A percentile compares a stretch with the other conserved stretches of the same genome.
These are phyloP conservation scores for Tychaedon coryphoeus DNA, from an alignment of 2,113 vertebrate species.

Conservation along the genomic window DNA sequence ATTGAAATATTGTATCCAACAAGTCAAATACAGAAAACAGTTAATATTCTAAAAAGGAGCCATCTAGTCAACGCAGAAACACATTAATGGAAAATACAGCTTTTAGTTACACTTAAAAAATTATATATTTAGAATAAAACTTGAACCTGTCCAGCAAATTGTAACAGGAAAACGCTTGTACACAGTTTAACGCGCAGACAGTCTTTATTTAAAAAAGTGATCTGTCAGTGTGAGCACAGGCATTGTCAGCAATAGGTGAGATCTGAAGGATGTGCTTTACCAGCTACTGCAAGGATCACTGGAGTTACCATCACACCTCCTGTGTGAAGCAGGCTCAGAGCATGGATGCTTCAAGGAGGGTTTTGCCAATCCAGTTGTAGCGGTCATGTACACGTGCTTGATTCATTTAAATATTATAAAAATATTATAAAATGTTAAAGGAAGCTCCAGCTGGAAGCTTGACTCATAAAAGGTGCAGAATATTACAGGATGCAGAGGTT, in stretches of 20 bases:
- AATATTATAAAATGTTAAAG: neutral
- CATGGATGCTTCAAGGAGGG: neutral
- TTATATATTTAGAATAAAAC: constrained; percentile 76
- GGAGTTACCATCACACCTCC: neutral
- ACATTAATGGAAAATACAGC: constrained; percentile 81
- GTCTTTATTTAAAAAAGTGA: constrained; percentile 72
- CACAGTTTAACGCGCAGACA: constrained; percentile 73
- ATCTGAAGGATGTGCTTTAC: neutral
- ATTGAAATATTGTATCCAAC: constrained; percentile 84
- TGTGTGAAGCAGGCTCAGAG: neutral
- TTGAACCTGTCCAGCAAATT: constrained; percentile 63
- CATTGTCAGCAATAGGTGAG: neutral
- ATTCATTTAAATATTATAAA: neutral
- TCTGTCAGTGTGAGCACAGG: constrained; percentile 79
- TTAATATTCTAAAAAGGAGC: constrained; percentile 78
- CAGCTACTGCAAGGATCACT: neutral
- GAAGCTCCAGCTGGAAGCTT: constrained; percentile 8
- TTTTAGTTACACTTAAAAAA: constrained; percentile 83
- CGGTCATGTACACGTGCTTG: neutral
- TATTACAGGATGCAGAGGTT: neutral
- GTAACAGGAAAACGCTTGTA: constrained; percentile 78
- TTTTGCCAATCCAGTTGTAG: neutral
- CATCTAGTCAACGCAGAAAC: constrained; percentile 78
- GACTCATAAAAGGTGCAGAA: neutral
- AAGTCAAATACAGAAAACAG: constrained; percentile 82